Percentiles rank a stretch among this genome's conserved stretches.
Conservation (phyloP, 92 coral and sea anemone genomes). For the Actinostola sp. region DNA sequence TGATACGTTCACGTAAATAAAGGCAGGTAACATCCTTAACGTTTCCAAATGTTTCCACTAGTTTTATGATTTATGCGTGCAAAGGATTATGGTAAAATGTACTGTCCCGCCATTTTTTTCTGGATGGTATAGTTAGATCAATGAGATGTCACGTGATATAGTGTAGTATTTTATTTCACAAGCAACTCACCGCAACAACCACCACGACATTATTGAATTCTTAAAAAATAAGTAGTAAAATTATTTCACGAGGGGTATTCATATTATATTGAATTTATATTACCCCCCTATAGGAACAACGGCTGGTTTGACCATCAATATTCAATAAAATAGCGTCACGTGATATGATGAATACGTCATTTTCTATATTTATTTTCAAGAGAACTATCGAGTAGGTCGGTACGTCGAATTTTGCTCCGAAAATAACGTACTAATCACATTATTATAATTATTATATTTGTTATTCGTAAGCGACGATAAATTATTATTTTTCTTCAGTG, state of each 20-base stretch:
- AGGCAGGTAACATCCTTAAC: too few species aligned
- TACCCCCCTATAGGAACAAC: slow-evolving; percentile 1
- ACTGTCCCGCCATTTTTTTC: too few species aligned
- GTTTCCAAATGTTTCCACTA: too few species aligned
- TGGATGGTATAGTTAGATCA: too few species aligned
- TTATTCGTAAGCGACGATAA: neutral
- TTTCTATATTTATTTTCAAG: slow-evolving; percentile 5
- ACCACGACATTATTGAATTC: neutral
- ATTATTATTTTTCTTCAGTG: neutral
- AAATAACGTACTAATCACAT: too few species aligned
- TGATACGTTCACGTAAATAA: too few species aligned
- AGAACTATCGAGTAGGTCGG: neutral
- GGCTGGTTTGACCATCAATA: slow-evolving; percentile 7
- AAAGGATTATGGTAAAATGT: too few species aligned
- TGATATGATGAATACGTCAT: neutral
- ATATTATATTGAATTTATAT: neutral
- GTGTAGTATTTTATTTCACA: slow-evolving; percentile 5
- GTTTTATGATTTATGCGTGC: too few species aligned
- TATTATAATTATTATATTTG: too few species aligned
- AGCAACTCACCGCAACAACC: slow-evolving; percentile 1
- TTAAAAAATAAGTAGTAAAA: slow-evolving; percentile 22
- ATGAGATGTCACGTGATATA: neutral
- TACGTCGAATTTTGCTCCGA: neutral
- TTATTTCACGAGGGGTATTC: neutral
- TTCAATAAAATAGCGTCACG: too few species aligned